These are phyloP conservation scores for Drosophila paulistorum DNA, from an alignment of 1,140 invertebrate genomes.

Conservation along the genomic window DNA sequence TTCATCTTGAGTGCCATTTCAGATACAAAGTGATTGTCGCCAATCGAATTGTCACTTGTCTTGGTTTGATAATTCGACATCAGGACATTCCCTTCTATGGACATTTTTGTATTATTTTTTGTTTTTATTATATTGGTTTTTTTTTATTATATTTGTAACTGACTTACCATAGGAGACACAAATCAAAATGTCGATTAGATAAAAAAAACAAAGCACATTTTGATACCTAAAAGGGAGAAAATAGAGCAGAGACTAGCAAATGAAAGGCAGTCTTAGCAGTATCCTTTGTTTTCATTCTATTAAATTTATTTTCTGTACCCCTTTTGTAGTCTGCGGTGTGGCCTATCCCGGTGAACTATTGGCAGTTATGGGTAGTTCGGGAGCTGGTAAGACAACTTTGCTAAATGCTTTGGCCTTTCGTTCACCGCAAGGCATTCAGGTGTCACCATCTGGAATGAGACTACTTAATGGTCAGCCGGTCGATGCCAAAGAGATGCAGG, in stretches of 20 bases:
- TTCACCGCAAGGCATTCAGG: constrained; percentile 86
- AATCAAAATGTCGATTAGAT: background rate
- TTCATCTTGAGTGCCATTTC: background rate
- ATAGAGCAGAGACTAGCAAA: background rate
- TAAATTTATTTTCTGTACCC: too few species aligned
- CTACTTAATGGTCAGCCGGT: constrained; percentile 89
- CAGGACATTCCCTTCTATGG: background rate
- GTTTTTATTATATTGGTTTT: too few species aligned
- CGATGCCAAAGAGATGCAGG: constrained; percentile 87
- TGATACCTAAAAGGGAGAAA: too few species aligned
- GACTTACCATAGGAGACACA: background rate
- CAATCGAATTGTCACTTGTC: background rate
- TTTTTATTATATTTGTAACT: background rate
- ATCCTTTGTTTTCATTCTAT: too few species aligned
- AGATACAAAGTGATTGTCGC: background rate
- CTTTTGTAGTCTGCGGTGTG: constrained; percentile 88
- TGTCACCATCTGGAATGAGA: constrained; percentile 82
- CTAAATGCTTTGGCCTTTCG: constrained; percentile 95
- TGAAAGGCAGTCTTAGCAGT: too few species aligned
- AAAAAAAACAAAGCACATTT: background rate
- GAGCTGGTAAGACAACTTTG: constrained; percentile 97
- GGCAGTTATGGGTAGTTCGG: constrained; percentile 96
- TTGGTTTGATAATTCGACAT: background rate
- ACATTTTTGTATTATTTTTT: background rate
- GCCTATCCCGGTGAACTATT: constrained; percentile 95